A percentile compares a stretch with the other conserved stretches of the same genome.
phyloP scores from a whole-genome alignment of 2,797 vertebrate genomes.

The Xerus rutilus region DNA sequence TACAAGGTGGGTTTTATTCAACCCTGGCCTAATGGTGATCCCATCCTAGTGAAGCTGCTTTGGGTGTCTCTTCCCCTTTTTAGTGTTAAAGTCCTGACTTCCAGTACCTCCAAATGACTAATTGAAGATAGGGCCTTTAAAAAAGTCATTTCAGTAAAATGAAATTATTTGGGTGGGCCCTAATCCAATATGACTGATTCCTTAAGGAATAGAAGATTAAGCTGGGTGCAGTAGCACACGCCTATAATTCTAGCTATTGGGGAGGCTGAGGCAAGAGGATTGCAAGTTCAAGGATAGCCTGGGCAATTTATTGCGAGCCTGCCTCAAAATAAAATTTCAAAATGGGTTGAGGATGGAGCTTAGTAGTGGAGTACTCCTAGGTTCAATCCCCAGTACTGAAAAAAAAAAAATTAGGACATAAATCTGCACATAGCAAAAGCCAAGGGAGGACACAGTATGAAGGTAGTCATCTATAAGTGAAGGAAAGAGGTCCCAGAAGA shows the following conservation, averaged over 20 bases:
- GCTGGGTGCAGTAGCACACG: not conserved
- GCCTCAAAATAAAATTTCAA: not conserved
- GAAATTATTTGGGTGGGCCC: not conserved
- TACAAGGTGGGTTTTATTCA: not conserved
- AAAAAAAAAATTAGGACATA: not conserved
- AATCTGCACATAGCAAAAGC: not conserved
- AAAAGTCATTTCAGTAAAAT: not conserved
- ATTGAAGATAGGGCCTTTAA: not conserved
- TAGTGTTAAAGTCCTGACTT: not conserved
- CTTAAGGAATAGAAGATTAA: not conserved
- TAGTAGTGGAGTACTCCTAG: too few species aligned
- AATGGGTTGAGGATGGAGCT: too few species aligned
- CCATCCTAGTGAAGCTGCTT: not conserved
- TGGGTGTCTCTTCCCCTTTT: not conserved
- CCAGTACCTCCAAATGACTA: not conserved
- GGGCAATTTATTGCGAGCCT: not conserved
- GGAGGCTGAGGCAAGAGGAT: not conserved
- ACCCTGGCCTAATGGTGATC: not conserved
- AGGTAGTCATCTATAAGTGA: not conserved
- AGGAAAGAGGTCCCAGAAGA: not conserved
- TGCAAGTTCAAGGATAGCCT: not conserved
- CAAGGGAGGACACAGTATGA: not conserved
- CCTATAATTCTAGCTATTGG: not conserved
- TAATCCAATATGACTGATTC: not conserved
- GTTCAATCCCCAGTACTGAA: too few species aligned